A percentile compares a stretch with the other conserved stretches of the same genome.
Conservation (phyloP, 1,140 invertebrate species). For the Halesus radiatus region DNA sequence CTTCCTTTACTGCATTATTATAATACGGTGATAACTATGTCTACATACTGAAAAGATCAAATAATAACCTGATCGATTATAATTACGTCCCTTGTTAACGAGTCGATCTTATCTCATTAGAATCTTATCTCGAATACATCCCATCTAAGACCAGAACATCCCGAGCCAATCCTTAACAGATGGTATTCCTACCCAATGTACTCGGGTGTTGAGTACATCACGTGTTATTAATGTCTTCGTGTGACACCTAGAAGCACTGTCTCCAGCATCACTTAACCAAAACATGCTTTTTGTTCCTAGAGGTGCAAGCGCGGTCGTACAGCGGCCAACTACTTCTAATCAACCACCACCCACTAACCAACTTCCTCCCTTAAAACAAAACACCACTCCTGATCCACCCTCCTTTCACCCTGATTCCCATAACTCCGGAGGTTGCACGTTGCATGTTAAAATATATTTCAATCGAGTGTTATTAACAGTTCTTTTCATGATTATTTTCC, state of each 20-base stretch:
- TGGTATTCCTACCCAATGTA: conserved; percentile 6
- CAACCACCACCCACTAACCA: not conserved
- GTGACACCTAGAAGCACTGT: conserved; percentile 43
- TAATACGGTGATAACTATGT: not conserved
- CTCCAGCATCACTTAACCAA: conserved; percentile 28
- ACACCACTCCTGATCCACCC: not conserved
- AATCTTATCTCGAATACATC: too few relatives aligned
- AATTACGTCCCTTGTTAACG: too few relatives aligned
- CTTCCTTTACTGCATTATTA: not conserved
- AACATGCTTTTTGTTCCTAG: conserved; percentile 51
- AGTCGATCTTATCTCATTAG: too few relatives aligned
- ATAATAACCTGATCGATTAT: too few relatives aligned
- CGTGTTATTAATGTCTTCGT: conserved; percentile 13
- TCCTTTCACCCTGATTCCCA: not conserved
- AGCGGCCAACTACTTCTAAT: conserved; percentile 44
- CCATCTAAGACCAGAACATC: too few relatives aligned
- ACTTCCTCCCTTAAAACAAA: not conserved
- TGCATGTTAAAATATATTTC: conserved; percentile 48
- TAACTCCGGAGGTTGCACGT: conserved; percentile 40
- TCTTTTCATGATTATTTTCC: not conserved
- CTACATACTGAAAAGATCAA: too few relatives aligned
- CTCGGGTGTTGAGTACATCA: conserved; percentile 8
- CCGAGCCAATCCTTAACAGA: not conserved
- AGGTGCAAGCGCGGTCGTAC: conserved; percentile 55
- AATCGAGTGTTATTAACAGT: conserved; percentile 13